A percentile compares a stretch with the other conserved stretches of the same genome.
These are phyloP conservation scores for Nasua narica DNA, from an alignment of 2,797 vertebrate species.

Conservation along the genomic window DNA sequence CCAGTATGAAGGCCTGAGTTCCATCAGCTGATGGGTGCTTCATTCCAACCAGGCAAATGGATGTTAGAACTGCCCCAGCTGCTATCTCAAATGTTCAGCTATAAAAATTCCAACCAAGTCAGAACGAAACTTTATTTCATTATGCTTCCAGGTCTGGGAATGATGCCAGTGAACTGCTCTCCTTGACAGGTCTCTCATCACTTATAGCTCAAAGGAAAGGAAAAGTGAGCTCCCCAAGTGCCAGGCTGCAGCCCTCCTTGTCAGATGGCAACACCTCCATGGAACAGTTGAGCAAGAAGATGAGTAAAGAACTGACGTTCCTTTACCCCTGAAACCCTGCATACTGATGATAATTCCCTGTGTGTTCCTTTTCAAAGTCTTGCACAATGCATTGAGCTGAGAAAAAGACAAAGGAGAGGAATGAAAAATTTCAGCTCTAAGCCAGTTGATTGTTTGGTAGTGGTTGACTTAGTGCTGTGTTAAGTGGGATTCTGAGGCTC, in stretches of 20 bases:
- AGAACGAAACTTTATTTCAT: constrained; percentile 67
- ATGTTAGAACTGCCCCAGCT: constrained; percentile 6
- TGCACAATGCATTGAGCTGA: not conserved
- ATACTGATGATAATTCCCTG: not conserved
- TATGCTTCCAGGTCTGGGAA: constrained; percentile 68
- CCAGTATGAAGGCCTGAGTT: not conserved
- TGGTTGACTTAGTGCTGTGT: not conserved
- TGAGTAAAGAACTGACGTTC: not conserved
- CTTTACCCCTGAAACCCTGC: not conserved
- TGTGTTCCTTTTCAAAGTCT: not conserved
- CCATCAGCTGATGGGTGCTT: not conserved
- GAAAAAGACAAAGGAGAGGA: not conserved
- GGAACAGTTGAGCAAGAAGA: constrained; percentile 38
- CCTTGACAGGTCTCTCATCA: constrained; percentile 69
- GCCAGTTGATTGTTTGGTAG: not conserved
- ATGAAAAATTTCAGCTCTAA: not conserved
- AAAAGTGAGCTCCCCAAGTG: constrained; percentile 58
- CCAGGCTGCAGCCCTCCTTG: constrained; percentile 42
- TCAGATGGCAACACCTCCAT: constrained; percentile 56
- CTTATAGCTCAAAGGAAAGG: constrained; percentile 58
- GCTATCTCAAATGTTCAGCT: constrained; percentile 32
- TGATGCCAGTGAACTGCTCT: constrained; percentile 59
- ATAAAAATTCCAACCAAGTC: constrained; percentile 57
- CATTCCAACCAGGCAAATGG: not conserved
- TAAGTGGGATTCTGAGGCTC: constrained; percentile 12